These are phyloP conservation scores for Lycocorax pyrrhopterus DNA, from an alignment of 2,113 vertebrate genomes.

Conservation along the genomic window DNA sequence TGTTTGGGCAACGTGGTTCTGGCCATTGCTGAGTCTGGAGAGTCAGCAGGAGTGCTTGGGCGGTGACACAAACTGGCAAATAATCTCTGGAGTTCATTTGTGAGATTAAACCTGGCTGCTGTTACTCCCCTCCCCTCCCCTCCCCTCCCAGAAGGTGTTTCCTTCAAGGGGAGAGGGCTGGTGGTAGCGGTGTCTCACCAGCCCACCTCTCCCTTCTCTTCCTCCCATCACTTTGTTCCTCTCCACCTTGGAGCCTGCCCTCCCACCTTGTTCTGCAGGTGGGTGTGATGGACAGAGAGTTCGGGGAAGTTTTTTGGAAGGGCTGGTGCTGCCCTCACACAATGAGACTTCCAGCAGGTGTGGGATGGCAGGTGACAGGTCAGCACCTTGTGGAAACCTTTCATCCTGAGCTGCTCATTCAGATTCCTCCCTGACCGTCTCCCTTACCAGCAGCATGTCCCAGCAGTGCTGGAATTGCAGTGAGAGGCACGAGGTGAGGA, in stretches of 20 bases:
- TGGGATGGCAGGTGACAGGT: not conserved
- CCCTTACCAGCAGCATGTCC: not conserved
- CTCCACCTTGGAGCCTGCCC: fast-evolving
- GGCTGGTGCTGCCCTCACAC: not conserved
- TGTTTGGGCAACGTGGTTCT: not conserved
- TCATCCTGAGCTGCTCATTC: not conserved
- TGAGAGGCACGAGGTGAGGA: not conserved
- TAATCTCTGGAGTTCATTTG: not conserved
- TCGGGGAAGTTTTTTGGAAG: not conserved
- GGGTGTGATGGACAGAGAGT: not conserved
- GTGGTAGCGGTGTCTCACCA: fast-evolving
- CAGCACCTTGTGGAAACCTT: not conserved
- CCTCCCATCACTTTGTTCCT: not conserved
- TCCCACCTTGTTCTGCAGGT: not conserved
- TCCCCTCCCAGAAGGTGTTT: not conserved
- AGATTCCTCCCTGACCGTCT: not conserved
- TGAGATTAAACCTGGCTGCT: not conserved
- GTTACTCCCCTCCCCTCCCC: not conserved
- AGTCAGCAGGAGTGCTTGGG: not conserved
- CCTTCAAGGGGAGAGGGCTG: not conserved
- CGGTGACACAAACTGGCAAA: not conserved
- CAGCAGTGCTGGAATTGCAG: not conserved
- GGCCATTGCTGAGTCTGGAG: not conserved
- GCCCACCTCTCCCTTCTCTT: not conserved
- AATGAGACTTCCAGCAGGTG: not conserved